These are phyloP conservation scores for Ooceraea biroi DNA, from an alignment of 1,140 invertebrate species.

Conservation along the genomic window DNA sequence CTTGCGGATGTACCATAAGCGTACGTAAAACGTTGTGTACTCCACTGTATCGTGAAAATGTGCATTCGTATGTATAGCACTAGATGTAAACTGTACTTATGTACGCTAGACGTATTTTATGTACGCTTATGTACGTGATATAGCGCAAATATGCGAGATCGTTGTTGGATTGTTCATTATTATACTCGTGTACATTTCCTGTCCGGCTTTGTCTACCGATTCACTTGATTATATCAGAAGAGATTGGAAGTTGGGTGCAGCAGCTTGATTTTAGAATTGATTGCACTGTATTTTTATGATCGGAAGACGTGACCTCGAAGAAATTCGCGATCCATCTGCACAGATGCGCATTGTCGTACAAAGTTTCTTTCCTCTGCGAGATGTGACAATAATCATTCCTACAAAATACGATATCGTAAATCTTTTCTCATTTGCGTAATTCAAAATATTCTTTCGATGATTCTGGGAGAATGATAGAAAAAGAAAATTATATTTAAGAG, in stretches of 20 bases:
- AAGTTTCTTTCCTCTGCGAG: not conserved
- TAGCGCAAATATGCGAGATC: not conserved
- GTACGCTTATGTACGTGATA: not conserved
- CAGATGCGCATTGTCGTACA: too few species aligned
- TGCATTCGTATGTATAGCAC: not conserved
- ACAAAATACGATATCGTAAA: not conserved
- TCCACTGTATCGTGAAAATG: not conserved
- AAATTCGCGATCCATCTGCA: too few species aligned
- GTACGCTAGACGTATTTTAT: not conserved
- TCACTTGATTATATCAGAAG: too few species aligned
- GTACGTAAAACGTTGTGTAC: not conserved
- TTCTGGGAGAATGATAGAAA: not conserved
- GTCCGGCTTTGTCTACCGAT: not conserved
- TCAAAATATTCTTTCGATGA: not conserved
- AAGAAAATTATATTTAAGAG: not conserved
- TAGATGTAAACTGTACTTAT: not conserved
- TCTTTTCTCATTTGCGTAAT: not conserved
- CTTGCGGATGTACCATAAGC: not conserved
- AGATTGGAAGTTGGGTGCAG: too few species aligned
- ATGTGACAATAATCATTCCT: conserved; percentile 50
- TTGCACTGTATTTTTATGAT: too few species aligned
- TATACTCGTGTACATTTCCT: not conserved
- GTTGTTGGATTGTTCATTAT: not conserved
- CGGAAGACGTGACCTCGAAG: too few species aligned
- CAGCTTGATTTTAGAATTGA: too few species aligned